Evolutionary conservation across 2,797 vertebrate species (phyloP).

Genomic region (Eutrigla gurnardus): DNA sequence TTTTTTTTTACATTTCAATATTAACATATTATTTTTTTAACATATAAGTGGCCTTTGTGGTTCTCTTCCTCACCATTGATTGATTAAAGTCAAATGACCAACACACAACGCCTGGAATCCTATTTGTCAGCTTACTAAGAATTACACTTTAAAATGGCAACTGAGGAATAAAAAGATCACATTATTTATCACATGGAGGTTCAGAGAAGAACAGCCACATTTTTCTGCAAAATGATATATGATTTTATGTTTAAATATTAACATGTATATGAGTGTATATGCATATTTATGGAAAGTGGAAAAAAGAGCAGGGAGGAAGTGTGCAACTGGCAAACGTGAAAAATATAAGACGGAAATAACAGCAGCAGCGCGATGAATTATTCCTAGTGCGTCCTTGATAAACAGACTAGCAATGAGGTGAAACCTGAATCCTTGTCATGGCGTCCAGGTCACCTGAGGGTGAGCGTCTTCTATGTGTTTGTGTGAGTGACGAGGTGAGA

Average conservation of each 20-base stretch:
- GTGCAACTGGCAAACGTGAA: background rate
- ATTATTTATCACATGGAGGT: background rate
- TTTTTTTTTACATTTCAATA: too few relatives aligned
- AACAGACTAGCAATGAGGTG: background rate
- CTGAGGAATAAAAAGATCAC: background rate
- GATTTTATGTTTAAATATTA: too few relatives aligned
- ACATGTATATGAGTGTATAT: too few relatives aligned
- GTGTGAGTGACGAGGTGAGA: conserved; percentile 33
- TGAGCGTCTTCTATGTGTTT: conserved; percentile 30
- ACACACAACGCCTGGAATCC: background rate
- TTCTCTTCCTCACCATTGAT: background rate
- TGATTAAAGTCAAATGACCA: too few relatives aligned
- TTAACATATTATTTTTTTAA: too few relatives aligned
- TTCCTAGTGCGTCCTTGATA: background rate
- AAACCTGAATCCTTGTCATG: conserved; percentile 1
- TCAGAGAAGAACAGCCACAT: background rate
- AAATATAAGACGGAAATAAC: too few relatives aligned
- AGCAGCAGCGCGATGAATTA: background rate
- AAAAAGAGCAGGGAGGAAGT: too few relatives aligned
- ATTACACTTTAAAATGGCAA: background rate
- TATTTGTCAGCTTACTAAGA: background rate
- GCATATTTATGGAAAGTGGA: too few relatives aligned
- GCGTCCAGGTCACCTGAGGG: conserved; percentile 15
- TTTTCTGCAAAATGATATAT: too few relatives aligned
- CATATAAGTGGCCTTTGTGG: too few relatives aligned